Evolutionary conservation across 2,888 invertebrate species (phyloP), one percentile per base, ranked within the genome.

Genomic region (Caenorhabditis zanzibari): DNA sequence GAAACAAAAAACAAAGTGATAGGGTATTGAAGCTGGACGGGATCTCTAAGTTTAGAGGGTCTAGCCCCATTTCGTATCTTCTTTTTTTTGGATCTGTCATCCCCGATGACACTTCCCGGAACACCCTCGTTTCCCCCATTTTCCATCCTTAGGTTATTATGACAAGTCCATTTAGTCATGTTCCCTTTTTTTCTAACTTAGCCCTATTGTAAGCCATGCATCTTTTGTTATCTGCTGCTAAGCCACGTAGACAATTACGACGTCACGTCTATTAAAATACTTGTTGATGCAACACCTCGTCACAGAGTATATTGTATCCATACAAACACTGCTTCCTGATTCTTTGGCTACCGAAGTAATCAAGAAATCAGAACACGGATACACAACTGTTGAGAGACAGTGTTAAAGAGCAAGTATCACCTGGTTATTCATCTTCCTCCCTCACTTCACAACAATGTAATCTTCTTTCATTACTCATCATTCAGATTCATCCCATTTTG

Each of bases 391-490:
- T 38, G 52, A 73, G 26, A 63, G 9, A 73, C 22, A 24, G 38
- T 38, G 38, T 19, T n/a, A 74, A 54, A 56, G 28, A 56, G 28
- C 38, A 73, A 47, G 35, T 49, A 47, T 49, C 47, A 59, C 22
- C 52, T 49, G 44, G 44, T 52, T 52, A 73, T 73, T 73, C 52
- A 73, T 72, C 28, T n/a, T n/a, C n/a, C 12, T 32, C 19, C n/a
- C n/a, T 63, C 19, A 16, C 16, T 44, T 24, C 24, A 6, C 56
- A 58, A 58, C 19, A n/a, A n/a, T 58, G 44, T 44, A 28, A 54
- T 35, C 44, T 12, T 47, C 47, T 10, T 47, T 54, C 47, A 76
- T 76, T 68, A 76, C 76, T 76, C 75, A 75, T 75, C 75, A 35
- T 52, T 56, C 38, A 22, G 35, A 44, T 59, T 68, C n/a, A 47